Evolutionary conservation across 2,113 vertebrate genomes (phyloP).

Genomic region (Podocnemis expansa): DNA sequence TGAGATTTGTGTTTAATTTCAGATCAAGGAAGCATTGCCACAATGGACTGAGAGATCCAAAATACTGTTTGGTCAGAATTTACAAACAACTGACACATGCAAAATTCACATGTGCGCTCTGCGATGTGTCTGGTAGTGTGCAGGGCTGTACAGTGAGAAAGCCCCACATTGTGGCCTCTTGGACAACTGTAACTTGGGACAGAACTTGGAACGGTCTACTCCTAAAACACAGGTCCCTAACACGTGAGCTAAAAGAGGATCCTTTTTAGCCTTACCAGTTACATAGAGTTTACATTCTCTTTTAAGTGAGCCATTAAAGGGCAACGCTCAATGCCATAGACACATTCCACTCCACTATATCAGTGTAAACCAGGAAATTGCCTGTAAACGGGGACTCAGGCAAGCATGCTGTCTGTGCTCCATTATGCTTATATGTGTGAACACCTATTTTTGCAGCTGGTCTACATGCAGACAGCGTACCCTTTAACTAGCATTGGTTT

Average conservation of each 20-base stretch:
- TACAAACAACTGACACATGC: background rate
- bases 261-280: background rate
- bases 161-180: background rate
- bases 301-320: background rate
- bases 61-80: background rate
- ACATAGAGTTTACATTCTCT: fast-evolving
- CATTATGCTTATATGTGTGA: background rate
- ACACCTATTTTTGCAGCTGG: background rate
- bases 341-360: background rate
- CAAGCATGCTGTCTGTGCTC: background rate
- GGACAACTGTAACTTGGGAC: background rate
- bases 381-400: background rate
- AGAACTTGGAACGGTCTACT: background rate
- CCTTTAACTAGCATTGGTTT: background rate
- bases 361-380: background rate
- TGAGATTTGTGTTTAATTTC: conserved; percentile 2
- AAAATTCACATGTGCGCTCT: background rate
- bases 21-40: background rate
- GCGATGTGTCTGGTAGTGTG: background rate
- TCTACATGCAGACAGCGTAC: fast-evolving
- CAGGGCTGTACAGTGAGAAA: background rate
- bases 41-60: background rate
- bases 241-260: background rate
- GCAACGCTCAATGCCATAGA: background rate
- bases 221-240: background rate